These are phyloP conservation scores for Melinaea marsaeus DNA, from an alignment of 2,888 invertebrate genomes.

Conservation along the genomic window DNA sequence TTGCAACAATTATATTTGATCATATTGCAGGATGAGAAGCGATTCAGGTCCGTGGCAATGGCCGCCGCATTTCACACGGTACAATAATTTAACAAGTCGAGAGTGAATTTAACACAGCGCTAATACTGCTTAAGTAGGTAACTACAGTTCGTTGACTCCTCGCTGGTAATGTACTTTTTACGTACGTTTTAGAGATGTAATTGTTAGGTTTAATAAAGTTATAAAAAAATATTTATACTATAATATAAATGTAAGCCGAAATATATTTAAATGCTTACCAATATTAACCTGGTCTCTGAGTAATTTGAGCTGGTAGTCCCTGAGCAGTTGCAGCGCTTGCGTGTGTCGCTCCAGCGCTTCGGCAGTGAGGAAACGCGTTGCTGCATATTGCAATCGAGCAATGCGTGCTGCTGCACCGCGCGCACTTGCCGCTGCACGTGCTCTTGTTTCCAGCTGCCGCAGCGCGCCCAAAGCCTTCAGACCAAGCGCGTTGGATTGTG, in stretches of 20 bases:
- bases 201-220: too few relatives aligned
- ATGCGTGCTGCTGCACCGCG: constrained; percentile 67
- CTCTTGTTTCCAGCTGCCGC: constrained; percentile 63
- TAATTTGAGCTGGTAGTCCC: constrained; percentile 71
- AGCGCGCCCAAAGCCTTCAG: constrained; percentile 75
- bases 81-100: constrained; percentile 28
- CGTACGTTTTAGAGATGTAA: not conserved
- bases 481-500: constrained; percentile 71
- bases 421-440: constrained; percentile 35
- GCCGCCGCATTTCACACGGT: constrained; percentile 13
- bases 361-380: constrained; percentile 64
- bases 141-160: constrained; percentile 18
- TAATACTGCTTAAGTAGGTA: constrained; percentile 23
- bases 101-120: constrained; percentile 24
- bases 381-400: constrained; percentile 61
- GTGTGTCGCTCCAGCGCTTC: constrained; percentile 59
- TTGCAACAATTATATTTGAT: not conserved
- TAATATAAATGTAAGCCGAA: too few relatives aligned
- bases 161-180: constrained; percentile 1
- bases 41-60: not conserved
- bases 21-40: not conserved
- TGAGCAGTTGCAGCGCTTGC: constrained; percentile 69
- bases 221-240: too few relatives aligned
- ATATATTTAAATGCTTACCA: constrained; percentile 50
- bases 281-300: constrained; percentile 77